Evolutionary conservation across 2,797 vertebrate genomes (phyloP).

Genomic region (Thunnus albacares): DNA sequence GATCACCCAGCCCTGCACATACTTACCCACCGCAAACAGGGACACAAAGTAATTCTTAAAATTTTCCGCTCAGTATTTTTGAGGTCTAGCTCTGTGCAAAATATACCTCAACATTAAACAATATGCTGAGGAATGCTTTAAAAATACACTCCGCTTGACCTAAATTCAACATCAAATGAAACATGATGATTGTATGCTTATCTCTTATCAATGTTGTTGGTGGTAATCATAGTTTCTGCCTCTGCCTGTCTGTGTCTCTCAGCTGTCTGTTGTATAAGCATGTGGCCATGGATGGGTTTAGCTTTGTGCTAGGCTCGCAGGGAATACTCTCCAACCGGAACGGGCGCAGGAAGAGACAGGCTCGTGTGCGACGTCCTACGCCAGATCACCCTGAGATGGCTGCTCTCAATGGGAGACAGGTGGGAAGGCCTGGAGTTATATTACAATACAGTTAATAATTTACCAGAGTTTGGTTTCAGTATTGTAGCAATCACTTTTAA

Average conservation of each 20-base stretch:
- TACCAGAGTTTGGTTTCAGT: constrained; percentile 8
- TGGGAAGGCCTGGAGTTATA: constrained; percentile 61
- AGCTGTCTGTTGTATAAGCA: constrained; percentile 95
- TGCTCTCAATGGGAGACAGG: constrained; percentile 90
- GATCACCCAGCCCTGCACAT: constrained; percentile 90
- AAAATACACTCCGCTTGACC: background rate
- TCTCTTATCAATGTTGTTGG: background rate
- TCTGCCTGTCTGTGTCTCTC: constrained; percentile 43
- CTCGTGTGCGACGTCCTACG: constrained; percentile 82
- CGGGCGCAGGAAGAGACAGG: constrained; percentile 79
- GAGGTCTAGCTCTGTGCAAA: background rate
- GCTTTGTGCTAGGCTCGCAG: constrained; percentile 87
- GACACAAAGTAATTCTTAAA: constrained; percentile 74
- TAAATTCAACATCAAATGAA: background rate
- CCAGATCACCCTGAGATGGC: constrained; percentile 88
- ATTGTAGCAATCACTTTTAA: background rate
- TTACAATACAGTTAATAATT: background rate
- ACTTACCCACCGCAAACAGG: constrained; percentile 48
- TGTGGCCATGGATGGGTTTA: constrained; percentile 89
- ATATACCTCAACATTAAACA: background rate
- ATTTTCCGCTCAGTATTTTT: background rate
- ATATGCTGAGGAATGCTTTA: background rate
- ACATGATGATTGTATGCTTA: background rate
- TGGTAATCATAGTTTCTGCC: background rate
- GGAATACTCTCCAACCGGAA: constrained; percentile 77